Conservation (phyloP, 2,113 vertebrate species). For the Notiomystis cincta region DNA sequence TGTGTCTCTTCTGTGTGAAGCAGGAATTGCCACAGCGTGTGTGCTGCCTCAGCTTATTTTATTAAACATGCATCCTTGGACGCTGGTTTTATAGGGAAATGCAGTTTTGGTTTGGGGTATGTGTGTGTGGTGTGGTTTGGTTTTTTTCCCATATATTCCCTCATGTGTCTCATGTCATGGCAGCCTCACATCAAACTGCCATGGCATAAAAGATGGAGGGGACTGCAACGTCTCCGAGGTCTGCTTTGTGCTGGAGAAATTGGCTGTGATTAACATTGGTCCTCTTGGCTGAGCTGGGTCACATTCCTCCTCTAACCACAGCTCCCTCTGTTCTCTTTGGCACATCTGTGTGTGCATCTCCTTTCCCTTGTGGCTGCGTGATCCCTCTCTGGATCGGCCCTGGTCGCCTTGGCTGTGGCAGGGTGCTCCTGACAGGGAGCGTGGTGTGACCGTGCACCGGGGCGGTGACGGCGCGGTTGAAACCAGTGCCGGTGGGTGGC, state of each 20-base stretch:
- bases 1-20: not conserved
- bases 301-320: not conserved
- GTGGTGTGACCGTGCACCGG: rapidly evolving
- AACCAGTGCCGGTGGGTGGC: not conserved
- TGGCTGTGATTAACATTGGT: not conserved
- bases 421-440: not conserved
- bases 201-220: not conserved
- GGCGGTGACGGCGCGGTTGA: rapidly evolving
- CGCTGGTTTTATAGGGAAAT: not conserved
- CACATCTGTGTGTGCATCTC: not conserved
- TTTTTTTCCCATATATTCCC: not conserved
- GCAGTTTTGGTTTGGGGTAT: not conserved
- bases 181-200: not conserved
- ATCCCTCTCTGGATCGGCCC: not conserved
- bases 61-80: not conserved
- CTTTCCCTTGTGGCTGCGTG: not conserved
- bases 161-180: not conserved
- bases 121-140: not conserved
- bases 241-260: not conserved
- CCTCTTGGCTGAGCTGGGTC: not conserved
- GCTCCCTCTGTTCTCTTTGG: not conserved
- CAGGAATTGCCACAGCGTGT: not conserved
- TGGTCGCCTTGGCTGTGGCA: not conserved
- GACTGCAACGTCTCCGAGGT: not conserved
- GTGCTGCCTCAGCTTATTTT: not conserved